phyloP scores from a whole-genome alignment of 2,113 vertebrate species.

The Heterocephalus glaber region DNA sequence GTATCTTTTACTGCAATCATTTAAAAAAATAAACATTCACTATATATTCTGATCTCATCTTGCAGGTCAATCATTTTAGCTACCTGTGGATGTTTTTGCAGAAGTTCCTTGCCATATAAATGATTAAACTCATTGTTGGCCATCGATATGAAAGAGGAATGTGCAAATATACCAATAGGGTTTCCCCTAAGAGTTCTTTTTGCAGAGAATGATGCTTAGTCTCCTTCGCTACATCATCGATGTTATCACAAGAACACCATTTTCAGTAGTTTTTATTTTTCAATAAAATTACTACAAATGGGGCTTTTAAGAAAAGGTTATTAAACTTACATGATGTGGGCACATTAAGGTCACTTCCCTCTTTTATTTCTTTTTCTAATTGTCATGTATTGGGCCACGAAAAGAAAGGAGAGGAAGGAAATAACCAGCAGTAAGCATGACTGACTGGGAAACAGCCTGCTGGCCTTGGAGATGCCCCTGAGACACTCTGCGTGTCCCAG shows the following conservation, averaged over 20 bases:
- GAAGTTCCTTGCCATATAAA: background rate
- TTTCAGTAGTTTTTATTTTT: constrained; percentile 24
- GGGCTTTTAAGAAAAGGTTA: background rate
- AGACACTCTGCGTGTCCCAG: background rate
- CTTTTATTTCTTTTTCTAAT: background rate
- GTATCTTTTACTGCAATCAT: background rate
- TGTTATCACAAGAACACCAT: background rate
- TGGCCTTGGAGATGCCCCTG: too few relatives aligned
- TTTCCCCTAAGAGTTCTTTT: background rate
- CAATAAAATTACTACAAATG: background rate
- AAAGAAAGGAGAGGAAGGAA: background rate
- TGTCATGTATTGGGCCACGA: background rate
- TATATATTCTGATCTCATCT: background rate
- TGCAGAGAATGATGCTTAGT: background rate
- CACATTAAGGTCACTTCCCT: background rate
- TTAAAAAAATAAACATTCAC: background rate
- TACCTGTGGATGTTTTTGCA: background rate
- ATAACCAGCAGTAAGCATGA: background rate
- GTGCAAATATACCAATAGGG: background rate
- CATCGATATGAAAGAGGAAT: background rate
- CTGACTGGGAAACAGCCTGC: background rate
- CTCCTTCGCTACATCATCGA: background rate
- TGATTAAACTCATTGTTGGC: background rate
- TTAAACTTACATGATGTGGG: background rate
- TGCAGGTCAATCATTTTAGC: background rate